Base-by-base conservation (phyloP, 2,888 invertebrate species). In the Troilus luridus region DNA sequence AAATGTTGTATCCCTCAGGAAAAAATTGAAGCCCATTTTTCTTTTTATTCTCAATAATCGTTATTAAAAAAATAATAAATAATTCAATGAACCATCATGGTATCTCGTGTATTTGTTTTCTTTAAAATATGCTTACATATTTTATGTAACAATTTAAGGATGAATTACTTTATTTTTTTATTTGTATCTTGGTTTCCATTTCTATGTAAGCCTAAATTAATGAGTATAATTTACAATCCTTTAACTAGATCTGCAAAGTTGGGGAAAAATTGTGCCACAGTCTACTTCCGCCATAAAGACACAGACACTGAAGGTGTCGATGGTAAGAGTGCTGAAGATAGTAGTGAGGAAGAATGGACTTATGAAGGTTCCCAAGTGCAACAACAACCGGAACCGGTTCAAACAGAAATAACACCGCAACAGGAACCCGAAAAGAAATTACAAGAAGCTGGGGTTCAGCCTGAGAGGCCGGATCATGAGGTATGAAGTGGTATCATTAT, bases 221-320 rank as follows among this genome's bases (percentile, higher is more conserved):
- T 12, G 14, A 67, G 1, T 67, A 24, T 14, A 24, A 24, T 88
- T n/a, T 88, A 21, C 88, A 72, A 77, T 60, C 95, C 94, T 96
- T 67, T 12, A 67, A 67, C 95, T 94, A 96, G 97, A 93, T 96
- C 97, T 17, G 96, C 97, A 94, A 95, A 97, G 93, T 97, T 96
- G 88, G 93, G 97, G 27, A 97, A 92, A 8, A 97, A 98, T 94
- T 96, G 96, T 94, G 98, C 96, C 93, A 97, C 96, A 92, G 98
- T 97, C 94, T 98, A 98, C 94, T 98, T 97, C 94, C 97, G 96
- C 94, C 98, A 98, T 94, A 96, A 96, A 94, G 98, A 98, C 94
- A 98, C 98, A 21, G 98, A 98, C 94, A 97, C 97, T 19, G 98
- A 98, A 94, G 95, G 92, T 94, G 95, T 93, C 94, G 95, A 90